phyloP scores from a whole-genome alignment of 2,113 vertebrate species.

The Neopipo cinnamomea region DNA sequence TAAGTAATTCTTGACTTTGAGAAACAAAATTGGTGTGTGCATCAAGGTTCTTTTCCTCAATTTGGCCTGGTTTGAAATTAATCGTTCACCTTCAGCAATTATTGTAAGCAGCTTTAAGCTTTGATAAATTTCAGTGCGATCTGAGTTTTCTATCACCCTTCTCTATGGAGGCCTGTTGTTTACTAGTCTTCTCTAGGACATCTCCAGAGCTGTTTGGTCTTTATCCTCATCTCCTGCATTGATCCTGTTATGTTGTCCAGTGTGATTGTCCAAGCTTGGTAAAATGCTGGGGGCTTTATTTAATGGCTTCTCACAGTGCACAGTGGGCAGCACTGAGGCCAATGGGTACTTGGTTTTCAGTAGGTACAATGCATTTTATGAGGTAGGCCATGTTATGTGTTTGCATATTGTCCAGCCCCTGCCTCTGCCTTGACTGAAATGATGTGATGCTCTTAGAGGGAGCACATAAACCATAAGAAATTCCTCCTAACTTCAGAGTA shows the following conservation, averaged over 20 bases:
- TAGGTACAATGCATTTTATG: background rate
- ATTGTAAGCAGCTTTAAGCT: conserved; percentile 37
- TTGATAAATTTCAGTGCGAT: conserved; percentile 17
- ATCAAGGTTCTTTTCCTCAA: conserved; percentile 56
- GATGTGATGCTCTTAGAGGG: background rate
- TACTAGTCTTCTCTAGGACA: background rate
- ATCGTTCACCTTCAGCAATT: conserved; percentile 23
- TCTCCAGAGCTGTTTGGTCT: background rate
- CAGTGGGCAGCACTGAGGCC: background rate
- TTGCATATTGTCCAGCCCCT: background rate
- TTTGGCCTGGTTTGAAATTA: conserved; percentile 60
- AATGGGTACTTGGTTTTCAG: background rate
- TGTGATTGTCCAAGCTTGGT: background rate
- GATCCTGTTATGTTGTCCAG: background rate
- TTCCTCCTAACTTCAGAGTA: background rate
- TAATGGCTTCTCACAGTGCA: background rate
- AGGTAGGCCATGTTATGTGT: background rate
- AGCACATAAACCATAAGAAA: background rate
- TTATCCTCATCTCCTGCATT: background rate
- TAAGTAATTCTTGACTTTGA: conserved; percentile 62
- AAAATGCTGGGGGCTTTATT: background rate
- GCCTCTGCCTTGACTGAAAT: background rate
- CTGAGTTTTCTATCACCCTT: conserved; percentile 4
- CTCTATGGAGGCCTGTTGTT: conserved; percentile 5
- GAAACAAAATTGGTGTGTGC: conserved; percentile 60